phyloP scores from a whole-genome alignment of 2,888 invertebrate species.

The Agelastica alni region DNA sequence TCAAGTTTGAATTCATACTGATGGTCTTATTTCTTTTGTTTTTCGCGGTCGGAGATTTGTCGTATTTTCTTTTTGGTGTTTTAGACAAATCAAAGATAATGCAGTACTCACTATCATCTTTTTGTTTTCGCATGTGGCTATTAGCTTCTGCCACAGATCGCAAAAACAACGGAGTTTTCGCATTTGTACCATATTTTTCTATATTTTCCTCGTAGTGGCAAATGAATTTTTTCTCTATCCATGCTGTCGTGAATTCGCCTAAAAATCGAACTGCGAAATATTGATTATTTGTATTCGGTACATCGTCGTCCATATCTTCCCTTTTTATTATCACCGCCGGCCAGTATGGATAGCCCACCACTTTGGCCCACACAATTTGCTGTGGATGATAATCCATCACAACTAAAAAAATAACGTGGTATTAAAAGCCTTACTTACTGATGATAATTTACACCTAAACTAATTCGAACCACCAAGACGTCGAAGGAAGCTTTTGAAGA shows the following conservation, averaged over 20 bases:
- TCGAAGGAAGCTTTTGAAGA: too few relatives aligned
- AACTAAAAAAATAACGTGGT: too few relatives aligned
- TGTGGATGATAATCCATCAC: not conserved
- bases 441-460: too few relatives aligned
- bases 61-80: not conserved
- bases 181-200: not conserved
- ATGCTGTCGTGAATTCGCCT: not conserved
- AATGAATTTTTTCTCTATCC: not conserved
- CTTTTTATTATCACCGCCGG: constrained; percentile 1
- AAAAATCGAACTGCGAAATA: not conserved
- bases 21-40: not conserved
- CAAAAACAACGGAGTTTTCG: not conserved
- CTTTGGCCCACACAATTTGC: constrained; percentile 5
- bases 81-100: not conserved
- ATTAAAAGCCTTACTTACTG: too few relatives aligned
- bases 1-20: too few relatives aligned
- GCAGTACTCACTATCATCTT: not conserved
- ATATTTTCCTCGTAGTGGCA: not conserved
- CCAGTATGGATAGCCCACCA: not conserved
- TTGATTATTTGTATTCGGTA: not conserved
- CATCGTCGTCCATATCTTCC: not conserved
- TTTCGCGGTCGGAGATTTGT: not conserved
- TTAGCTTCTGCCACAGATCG: not conserved
- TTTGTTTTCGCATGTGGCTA: not conserved
- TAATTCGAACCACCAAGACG: too few relatives aligned